Percentiles rank a stretch among this genome's conserved stretches.
phyloP scores from a whole-genome alignment of 2,797 vertebrate species.

The Trachops cirrhosus region DNA sequence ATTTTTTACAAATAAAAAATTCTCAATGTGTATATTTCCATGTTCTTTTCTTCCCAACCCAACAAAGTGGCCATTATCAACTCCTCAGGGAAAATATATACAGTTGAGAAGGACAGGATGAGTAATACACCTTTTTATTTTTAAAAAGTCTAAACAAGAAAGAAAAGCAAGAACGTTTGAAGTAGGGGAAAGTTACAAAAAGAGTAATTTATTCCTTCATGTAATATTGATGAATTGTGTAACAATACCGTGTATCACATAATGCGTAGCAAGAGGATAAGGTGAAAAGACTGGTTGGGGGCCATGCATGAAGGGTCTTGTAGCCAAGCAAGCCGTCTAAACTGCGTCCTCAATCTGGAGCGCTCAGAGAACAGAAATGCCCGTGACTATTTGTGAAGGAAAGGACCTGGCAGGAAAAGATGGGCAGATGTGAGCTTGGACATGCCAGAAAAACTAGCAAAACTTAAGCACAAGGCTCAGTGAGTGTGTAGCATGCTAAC shows the following conservation, averaged over 20 bases:
- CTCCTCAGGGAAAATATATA: background rate
- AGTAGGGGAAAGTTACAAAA: background rate
- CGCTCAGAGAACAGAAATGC: background rate
- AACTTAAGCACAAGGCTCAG: background rate
- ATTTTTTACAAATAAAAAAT: background rate
- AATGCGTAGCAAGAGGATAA: fast-evolving
- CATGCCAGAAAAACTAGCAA: background rate
- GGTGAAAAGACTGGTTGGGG: background rate
- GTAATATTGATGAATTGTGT: background rate
- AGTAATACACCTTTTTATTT: background rate
- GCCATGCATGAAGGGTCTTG: background rate
- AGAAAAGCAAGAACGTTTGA: background rate
- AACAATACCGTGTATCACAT: background rate
- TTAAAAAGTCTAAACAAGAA: background rate
- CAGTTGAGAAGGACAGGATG: background rate
- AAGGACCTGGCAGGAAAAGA: background rate
- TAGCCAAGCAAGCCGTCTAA: background rate
- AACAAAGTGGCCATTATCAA: background rate
- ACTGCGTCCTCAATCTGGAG: background rate
- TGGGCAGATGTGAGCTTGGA: background rate
- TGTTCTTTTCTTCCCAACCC: background rate
- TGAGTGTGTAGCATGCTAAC: background rate
- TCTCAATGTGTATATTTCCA: background rate
- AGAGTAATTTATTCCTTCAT: background rate
- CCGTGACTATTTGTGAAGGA: background rate